These are phyloP conservation scores for Hippocampus abdominalis DNA, from an alignment of 2,113 vertebrate genomes.

Conservation along the genomic window DNA sequence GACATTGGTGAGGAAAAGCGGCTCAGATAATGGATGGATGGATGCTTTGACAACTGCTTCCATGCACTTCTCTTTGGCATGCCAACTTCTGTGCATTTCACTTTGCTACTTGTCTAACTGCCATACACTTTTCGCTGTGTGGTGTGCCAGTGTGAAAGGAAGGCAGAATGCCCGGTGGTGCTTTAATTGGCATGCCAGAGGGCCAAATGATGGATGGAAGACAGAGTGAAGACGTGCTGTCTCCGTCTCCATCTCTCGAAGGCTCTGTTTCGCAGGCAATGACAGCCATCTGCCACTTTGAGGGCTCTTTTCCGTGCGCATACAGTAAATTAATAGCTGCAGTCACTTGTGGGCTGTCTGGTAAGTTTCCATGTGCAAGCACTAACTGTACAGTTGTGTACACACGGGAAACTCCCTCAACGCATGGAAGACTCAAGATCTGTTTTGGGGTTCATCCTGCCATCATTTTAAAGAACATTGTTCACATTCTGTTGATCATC, in stretches of 20 bases:
- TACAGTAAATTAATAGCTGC: not conserved
- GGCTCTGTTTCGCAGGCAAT: constrained; percentile 45
- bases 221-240: constrained; percentile 32
- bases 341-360: constrained; percentile 12
- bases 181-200: constrained; percentile 64
- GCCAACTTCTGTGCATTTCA: not conserved
- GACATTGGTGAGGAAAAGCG: no score
- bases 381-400: constrained; percentile 6
- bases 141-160: constrained; percentile 43
- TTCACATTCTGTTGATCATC: no score
- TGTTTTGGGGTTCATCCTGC: not conserved
- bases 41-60: not conserved
- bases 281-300: constrained; percentile 62
- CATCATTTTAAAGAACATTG: not conserved
- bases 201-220: constrained; percentile 54
- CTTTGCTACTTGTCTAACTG: constrained; percentile 14
- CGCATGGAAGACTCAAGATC: not conserved
- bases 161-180: constrained; percentile 39
- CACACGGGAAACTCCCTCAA: not conserved
- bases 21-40: no score
- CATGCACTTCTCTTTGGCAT: constrained; percentile 5
- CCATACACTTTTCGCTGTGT: constrained; percentile 17
- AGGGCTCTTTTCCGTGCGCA: constrained; percentile 37
- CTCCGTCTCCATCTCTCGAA: constrained; percentile 19
- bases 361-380: constrained; percentile 12